phyloP scores from a whole-genome alignment of 2,888 invertebrate genomes.

The Cephus rjabovi region DNA sequence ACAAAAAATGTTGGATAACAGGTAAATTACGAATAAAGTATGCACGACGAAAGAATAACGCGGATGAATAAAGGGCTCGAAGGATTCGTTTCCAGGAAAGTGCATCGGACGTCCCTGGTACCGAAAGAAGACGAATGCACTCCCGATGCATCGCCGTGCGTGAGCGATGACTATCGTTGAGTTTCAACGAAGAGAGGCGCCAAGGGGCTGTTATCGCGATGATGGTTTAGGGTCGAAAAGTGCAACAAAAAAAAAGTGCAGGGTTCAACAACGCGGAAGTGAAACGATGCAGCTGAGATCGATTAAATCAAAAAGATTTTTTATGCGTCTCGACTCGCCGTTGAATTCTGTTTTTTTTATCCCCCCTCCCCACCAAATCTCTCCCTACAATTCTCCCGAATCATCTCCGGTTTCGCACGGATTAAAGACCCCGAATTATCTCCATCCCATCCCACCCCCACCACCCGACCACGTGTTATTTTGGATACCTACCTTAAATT shows the following conservation, averaged over 20 bases:
- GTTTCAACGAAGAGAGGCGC: neutral
- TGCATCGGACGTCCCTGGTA: neutral
- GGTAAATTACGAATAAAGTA: too few relatives aligned
- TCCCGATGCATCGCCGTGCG: neutral
- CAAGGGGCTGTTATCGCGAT: neutral
- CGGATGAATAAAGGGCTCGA: too few relatives aligned
- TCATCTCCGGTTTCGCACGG: neutral
- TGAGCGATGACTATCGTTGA: neutral
- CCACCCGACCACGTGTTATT: neutral
- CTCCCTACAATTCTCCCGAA: too few relatives aligned
- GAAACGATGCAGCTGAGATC: neutral
- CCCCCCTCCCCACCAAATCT: neutral
- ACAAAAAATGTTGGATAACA: too few relatives aligned
- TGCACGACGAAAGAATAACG: neutral
- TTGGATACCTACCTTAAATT: constrained; percentile 30
- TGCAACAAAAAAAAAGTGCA: neutral
- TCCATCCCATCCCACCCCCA: neutral
- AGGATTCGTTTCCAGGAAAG: neutral
- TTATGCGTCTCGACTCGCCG: neutral
- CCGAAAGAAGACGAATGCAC: neutral
- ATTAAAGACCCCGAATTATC: neutral
- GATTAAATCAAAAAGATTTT: neutral
- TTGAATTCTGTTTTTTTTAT: neutral
- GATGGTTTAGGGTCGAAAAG: neutral
- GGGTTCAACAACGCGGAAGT: neutral